These are phyloP conservation scores for Agrenia bidenticulata DNA, from an alignment of 2,888 invertebrate genomes.

Conservation along the genomic window DNA sequence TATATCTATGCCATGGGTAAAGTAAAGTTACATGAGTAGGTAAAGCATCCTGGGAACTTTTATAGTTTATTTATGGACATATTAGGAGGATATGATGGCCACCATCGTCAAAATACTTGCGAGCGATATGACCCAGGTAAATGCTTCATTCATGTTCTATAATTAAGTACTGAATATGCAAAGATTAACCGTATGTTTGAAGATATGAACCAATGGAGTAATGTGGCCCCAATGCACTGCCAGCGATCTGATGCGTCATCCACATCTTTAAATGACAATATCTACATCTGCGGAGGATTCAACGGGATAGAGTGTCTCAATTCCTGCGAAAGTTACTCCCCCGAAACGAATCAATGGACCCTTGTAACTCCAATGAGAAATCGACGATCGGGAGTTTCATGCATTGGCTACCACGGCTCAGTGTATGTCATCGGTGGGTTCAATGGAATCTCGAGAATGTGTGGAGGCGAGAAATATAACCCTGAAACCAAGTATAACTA, in stretches of 20 bases:
- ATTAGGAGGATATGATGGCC: constrained; percentile 67
- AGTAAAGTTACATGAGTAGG: too few species aligned
- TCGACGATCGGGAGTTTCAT: constrained; percentile 85
- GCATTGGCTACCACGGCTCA: constrained; percentile 79
- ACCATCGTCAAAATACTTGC: constrained; percentile 80
- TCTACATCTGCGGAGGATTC: constrained; percentile 84
- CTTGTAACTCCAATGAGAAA: constrained; percentile 79
- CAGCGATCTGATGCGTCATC: constrained; percentile 83
- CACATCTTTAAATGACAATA: constrained; percentile 76
- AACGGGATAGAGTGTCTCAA: constrained; percentile 88
- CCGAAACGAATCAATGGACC: constrained; percentile 78
- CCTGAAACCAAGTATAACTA: constrained; percentile 62
- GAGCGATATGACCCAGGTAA: constrained; percentile 74
- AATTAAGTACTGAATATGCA: too few species aligned
- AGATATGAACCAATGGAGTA: constrained; percentile 75
- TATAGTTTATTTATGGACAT: background rate
- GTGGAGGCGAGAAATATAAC: constrained; percentile 83
- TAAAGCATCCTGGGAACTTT: too few species aligned
- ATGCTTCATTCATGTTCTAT: background rate
- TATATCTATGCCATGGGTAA: constrained; percentile 85
- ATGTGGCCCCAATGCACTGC: constrained; percentile 83
- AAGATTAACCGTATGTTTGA: too few species aligned
- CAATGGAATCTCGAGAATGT: constrained; percentile 86
- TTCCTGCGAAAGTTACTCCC: constrained; percentile 78
- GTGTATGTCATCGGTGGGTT: constrained; percentile 67